Conservation (phyloP, 2,797 vertebrate species). For the Pyrocephalus nanus region DNA sequence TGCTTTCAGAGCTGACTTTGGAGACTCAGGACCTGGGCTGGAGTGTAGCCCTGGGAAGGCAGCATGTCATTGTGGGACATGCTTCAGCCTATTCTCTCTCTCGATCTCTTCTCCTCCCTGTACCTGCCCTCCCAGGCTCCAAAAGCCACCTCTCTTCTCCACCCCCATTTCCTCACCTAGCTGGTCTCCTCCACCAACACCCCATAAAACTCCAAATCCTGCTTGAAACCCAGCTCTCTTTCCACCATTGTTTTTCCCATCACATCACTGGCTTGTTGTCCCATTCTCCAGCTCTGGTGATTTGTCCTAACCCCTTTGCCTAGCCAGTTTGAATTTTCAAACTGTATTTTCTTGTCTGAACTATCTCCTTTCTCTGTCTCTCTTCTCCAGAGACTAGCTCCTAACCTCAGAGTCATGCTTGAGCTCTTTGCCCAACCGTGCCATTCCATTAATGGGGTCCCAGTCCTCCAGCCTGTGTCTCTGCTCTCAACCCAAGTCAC, state of each 20-base stretch:
- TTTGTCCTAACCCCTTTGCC: background rate
- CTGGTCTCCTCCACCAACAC: background rate
- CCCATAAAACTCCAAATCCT: background rate
- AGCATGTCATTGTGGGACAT: rapidly evolving
- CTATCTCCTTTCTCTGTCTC: background rate
- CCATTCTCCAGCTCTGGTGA: background rate
- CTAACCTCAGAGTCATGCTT: background rate
- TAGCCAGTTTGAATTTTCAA: background rate
- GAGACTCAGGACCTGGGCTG: background rate
- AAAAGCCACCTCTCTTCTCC: background rate
- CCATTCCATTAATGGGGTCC: background rate
- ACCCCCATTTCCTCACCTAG: background rate
- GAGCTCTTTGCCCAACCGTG: background rate
- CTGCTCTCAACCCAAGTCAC: background rate
- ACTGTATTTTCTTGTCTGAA: background rate
- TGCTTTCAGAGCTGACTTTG: background rate
- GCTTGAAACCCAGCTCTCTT: background rate
- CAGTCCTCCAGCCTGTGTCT: background rate
- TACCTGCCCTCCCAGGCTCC: background rate
- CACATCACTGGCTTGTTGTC: background rate
- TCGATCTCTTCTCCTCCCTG: background rate
- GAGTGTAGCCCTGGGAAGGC: background rate
- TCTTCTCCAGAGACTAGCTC: background rate
- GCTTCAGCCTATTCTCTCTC: background rate
- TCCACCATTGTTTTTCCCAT: background rate